Conservation (phyloP, 2,888 invertebrate species). For the Drosophila crucigera region DNA sequence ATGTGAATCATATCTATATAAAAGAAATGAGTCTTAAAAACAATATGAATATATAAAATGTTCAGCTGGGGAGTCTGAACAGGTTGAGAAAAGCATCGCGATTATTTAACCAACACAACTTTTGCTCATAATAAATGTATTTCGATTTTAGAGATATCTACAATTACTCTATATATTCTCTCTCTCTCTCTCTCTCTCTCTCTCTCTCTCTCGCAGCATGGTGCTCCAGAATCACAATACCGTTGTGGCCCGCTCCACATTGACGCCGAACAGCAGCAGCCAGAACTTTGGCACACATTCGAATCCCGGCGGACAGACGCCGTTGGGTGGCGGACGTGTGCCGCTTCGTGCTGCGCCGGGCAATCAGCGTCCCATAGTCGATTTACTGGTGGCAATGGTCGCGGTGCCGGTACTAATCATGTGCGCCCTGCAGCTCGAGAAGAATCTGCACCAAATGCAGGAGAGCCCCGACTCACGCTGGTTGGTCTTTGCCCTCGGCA, state of each 20-base stretch:
- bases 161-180: not conserved
- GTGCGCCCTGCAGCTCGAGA: constrained; percentile 85
- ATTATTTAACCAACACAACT: not conserved
- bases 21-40: not conserved
- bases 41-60: not conserved
- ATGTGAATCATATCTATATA: no score
- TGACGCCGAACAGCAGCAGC: constrained; percentile 62
- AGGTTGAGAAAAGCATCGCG: not conserved
- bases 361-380: constrained; percentile 83
- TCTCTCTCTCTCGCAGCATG: constrained; percentile 68
- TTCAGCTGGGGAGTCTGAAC: no score
- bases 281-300: constrained; percentile 52
- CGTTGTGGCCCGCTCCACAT: constrained; percentile 74
- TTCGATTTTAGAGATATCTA: not conserved
- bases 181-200: not conserved
- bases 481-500: constrained; percentile 85
- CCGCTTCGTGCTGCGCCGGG: constrained; percentile 48
- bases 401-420: constrained; percentile 85
- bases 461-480: constrained; percentile 83
- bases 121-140: not conserved
- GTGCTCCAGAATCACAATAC: constrained; percentile 82
- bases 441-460: constrained; percentile 85
- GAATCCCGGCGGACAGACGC: constrained; percentile 2
- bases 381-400: constrained; percentile 85
- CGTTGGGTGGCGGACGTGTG: constrained; percentile 21